These are phyloP conservation scores for Heliconius erato DNA, from an alignment of 2,888 invertebrate species.

Conservation along the genomic window DNA sequence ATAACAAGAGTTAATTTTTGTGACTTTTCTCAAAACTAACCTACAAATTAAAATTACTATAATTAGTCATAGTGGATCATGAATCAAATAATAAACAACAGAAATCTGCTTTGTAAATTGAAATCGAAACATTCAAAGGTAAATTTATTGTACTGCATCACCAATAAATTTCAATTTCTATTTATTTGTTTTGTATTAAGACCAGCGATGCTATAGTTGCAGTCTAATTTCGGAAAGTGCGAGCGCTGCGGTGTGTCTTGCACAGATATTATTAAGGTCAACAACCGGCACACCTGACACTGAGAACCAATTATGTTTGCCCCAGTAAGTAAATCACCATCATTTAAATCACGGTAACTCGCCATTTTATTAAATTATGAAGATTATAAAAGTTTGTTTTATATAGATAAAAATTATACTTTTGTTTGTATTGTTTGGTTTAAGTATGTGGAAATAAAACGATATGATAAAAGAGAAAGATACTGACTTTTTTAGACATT, in stretches of 20 bases:
- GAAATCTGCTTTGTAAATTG: not conserved
- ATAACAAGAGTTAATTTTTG: too few species aligned
- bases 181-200: conserved; percentile 19
- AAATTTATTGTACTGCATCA: not conserved
- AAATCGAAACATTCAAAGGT: not conserved
- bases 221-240: conserved; percentile 41
- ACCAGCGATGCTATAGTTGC: not conserved
- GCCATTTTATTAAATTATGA: not conserved
- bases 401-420: not conserved
- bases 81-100: not conserved
- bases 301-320: conserved; percentile 52
- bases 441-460: not conserved
- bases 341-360: conserved; percentile 23
- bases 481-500: not conserved
- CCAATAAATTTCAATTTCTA: conserved; percentile 5
- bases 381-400: not conserved
- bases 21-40: too few species aligned
- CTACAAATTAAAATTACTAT: too few species aligned
- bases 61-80: too few species aligned
- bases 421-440: not conserved
- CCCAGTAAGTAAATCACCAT: conserved; percentile 47
- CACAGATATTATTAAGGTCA: conserved; percentile 57
- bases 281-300: conserved; percentile 53
- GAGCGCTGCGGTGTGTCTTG: conserved; percentile 34
- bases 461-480: not conserved